Percentiles rank a stretch among this genome's conserved stretches.
Conservation (phyloP, 2,113 vertebrate species). For the Meleagris gallopavo region DNA sequence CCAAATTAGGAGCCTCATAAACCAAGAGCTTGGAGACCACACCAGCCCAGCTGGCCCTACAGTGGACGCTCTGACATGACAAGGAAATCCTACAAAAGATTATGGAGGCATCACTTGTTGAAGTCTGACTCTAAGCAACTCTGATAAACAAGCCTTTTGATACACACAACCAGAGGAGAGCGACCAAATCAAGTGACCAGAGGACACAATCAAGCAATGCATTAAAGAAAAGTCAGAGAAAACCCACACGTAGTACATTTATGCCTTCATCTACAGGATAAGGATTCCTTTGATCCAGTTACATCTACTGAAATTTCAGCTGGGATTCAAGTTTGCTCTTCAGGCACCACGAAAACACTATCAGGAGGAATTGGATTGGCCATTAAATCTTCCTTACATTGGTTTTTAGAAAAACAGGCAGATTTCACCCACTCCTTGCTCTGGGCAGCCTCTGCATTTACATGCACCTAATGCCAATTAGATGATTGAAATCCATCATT, state of each 20-base stretch:
- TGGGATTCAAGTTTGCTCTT: neutral
- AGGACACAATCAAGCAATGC: neutral
- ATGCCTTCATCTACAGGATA: neutral
- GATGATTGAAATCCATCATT: neutral
- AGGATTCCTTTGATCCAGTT: conserved; percentile 13
- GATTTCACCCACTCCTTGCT: neutral
- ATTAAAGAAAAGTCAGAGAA: neutral
- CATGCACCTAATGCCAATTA: neutral
- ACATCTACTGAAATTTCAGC: neutral
- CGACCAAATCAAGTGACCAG: neutral
- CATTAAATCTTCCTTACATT: neutral
- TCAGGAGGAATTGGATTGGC: neutral
- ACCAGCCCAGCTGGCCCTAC: no score
- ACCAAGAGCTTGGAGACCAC: neutral
- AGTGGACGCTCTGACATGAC: no score
- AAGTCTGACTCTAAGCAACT: neutral
- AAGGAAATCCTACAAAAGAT: neutral
- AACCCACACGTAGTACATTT: neutral
- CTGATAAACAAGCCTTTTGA: neutral
- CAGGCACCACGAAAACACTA: neutral
- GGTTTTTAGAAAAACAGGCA: neutral
- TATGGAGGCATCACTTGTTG: neutral
- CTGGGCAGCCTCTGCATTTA: neutral
- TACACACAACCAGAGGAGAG: neutral
- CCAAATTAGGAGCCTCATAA: neutral